These are phyloP conservation scores for Anseranas semipalmata DNA, from an alignment of 2,113 vertebrate species.

Conservation along the genomic window DNA sequence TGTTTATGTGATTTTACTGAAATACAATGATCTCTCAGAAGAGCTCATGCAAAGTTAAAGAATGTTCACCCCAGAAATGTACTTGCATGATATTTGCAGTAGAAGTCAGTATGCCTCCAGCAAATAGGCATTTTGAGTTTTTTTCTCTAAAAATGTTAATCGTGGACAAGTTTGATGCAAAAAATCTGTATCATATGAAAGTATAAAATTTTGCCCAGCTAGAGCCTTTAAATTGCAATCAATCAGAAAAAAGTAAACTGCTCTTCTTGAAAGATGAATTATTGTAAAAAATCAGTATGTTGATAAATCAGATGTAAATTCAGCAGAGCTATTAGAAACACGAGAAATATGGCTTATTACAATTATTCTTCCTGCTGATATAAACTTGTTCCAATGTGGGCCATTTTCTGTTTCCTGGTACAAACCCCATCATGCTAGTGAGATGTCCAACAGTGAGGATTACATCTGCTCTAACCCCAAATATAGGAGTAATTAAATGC, in stretches of 20 bases:
- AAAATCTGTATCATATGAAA: background rate
- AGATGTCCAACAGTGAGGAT: background rate
- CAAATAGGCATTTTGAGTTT: background rate
- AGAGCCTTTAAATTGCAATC: background rate
- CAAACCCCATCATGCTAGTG: background rate
- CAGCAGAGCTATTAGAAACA: background rate
- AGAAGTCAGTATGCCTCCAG: background rate
- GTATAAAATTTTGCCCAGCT: background rate
- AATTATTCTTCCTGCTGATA: background rate
- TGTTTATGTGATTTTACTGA: background rate
- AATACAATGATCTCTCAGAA: background rate
- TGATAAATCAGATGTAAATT: background rate
- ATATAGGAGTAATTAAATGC: background rate
- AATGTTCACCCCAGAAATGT: background rate
- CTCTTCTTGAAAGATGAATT: background rate
- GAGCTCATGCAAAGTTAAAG: background rate
- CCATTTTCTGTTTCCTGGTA: background rate
- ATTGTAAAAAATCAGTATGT: background rate
- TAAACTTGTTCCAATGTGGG: background rate
- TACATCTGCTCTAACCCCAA: background rate
- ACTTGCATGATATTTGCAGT: background rate
- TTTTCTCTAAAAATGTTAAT: background rate
- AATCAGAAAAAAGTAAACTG: background rate
- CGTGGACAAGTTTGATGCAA: background rate
- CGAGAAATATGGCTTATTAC: background rate